phyloP scores from a whole-genome alignment of 2,888 invertebrate species.

The Patella depressa region DNA sequence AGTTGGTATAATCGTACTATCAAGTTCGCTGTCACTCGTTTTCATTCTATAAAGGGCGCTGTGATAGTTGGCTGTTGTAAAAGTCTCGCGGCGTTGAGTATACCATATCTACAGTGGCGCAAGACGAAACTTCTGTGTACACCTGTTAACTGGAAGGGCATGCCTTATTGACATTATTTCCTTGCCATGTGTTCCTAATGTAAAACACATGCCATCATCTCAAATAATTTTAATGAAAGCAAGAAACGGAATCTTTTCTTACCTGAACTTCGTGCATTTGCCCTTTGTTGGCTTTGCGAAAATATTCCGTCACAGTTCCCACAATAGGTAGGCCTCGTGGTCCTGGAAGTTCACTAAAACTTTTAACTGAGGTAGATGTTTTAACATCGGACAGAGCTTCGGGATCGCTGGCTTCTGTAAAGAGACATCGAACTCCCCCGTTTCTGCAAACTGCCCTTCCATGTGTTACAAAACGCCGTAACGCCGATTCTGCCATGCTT shows the following conservation, averaged over 20 bases:
- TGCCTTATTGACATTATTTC: slow-evolving; percentile 17
- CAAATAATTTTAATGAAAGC: background rate
- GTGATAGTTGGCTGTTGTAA: too few species aligned
- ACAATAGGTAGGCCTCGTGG: slow-evolving; percentile 63
- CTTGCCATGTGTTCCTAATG: slow-evolving; percentile 10
- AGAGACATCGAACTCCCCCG: slow-evolving; percentile 18
- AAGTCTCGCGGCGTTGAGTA: too few species aligned
- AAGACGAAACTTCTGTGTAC: background rate
- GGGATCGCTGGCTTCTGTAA: slow-evolving; percentile 22
- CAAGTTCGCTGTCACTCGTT: too few species aligned
- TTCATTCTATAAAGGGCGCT: too few species aligned
- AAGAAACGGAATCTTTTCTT: slow-evolving; percentile 28
- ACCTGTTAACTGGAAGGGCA: slow-evolving; percentile 13
- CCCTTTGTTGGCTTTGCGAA: slow-evolving; percentile 63
- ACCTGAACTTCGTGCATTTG: slow-evolving; percentile 68
- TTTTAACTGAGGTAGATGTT: slow-evolving; percentile 23
- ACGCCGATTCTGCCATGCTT: slow-evolving; percentile 32
- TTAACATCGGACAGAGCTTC: slow-evolving; percentile 12
- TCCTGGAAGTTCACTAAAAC: slow-evolving; percentile 62
- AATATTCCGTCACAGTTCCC: slow-evolving; percentile 66
- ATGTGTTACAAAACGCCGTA: slow-evolving; percentile 40
- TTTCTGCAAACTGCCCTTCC: slow-evolving; percentile 31
- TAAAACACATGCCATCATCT: background rate
- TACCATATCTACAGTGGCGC: too few species aligned
- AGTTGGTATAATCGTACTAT: too few species aligned